Evolutionary conservation across 92 coral and sea anemone species (phyloP).

Genomic region (Palythoa heliodiscus): DNA sequence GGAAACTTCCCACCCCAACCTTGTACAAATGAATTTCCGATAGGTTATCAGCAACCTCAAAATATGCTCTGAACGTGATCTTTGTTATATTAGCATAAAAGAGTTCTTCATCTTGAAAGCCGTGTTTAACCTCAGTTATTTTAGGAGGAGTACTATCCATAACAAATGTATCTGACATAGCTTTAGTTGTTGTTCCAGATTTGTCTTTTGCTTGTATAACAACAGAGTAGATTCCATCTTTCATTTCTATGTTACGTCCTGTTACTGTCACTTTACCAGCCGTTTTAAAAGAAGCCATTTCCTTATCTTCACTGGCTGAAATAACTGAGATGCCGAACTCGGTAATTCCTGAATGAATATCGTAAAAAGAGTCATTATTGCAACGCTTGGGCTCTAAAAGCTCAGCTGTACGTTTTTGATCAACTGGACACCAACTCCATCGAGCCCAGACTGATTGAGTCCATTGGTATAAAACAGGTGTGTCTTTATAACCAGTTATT

Average conservation of each 20-base stretch:
- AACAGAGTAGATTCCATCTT: conserved; percentile 78
- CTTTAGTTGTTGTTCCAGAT: conserved; percentile 66
- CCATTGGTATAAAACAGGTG: conserved; percentile 77
- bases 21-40: conserved; percentile 57
- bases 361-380: conserved; percentile 63
- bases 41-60: conserved; percentile 68
- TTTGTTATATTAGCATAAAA: conserved; percentile 29
- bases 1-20: conserved; percentile 72
- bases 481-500: conserved; percentile 66
- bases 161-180: conserved; percentile 66
- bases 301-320: conserved; percentile 53
- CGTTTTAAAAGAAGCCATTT: conserved; percentile 48
- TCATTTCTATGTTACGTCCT: conserved; percentile 66
- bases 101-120: conserved; percentile 49
- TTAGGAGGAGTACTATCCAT: conserved; percentile 78
- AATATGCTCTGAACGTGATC: conserved; percentile 58
- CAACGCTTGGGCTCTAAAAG: conserved; percentile 38
- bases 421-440: conserved; percentile 88
- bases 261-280: conserved; percentile 66
- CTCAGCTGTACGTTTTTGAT: conserved; percentile 29
- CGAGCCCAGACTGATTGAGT: conserved; percentile 79
- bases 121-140: conserved; percentile 69
- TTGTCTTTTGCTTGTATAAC: conserved; percentile 74
- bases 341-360: conserved; percentile 79
- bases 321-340: conserved; percentile 73